A percentile compares a stretch with the other conserved stretches of the same genome.
Evolutionary conservation across 2,113 vertebrate species (phyloP).

Genomic region (Embiotoca jacksoni): DNA sequence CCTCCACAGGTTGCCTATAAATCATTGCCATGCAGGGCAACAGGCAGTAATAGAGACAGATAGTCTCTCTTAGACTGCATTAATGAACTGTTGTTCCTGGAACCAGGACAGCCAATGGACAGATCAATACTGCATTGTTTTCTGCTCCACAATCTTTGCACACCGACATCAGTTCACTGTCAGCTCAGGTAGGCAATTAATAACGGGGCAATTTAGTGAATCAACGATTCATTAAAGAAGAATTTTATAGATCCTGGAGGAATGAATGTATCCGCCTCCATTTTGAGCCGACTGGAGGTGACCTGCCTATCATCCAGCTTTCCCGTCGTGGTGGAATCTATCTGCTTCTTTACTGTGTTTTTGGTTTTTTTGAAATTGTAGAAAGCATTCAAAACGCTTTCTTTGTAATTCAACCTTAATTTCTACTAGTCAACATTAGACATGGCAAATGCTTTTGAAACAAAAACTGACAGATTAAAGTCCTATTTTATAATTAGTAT

Average conservation of each 20-base stretch:
- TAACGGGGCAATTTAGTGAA: slow-evolving; percentile 17
- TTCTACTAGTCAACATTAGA: background rate
- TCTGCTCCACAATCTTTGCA: slow-evolving; percentile 32
- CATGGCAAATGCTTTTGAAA: background rate
- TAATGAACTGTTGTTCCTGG: slow-evolving; percentile 76
- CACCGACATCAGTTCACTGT: background rate
- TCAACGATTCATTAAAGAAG: slow-evolving; percentile 35
- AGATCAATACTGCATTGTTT: slow-evolving; percentile 66
- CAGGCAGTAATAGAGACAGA: slow-evolving; percentile 75
- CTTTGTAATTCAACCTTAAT: background rate
- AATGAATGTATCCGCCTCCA: slow-evolving; percentile 16
- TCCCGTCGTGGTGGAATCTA: background rate
- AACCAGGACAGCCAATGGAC: slow-evolving; percentile 47
- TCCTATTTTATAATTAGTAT: too few relatives aligned
- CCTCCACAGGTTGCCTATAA: slow-evolving; percentile 69
- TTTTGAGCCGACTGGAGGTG: background rate
- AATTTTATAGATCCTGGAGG: slow-evolving; percentile 8
- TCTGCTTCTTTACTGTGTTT: background rate
- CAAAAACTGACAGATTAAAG: background rate
- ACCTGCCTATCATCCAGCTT: background rate
- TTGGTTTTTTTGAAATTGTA: background rate
- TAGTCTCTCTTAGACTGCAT: slow-evolving; percentile 65
- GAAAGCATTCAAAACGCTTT: background rate
- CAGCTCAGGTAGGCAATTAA: slow-evolving; percentile 44
- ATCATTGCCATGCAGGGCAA: slow-evolving; percentile 63